Base-by-base conservation (phyloP, 2,113 vertebrate species). In the Lepus americanus region DNA sequence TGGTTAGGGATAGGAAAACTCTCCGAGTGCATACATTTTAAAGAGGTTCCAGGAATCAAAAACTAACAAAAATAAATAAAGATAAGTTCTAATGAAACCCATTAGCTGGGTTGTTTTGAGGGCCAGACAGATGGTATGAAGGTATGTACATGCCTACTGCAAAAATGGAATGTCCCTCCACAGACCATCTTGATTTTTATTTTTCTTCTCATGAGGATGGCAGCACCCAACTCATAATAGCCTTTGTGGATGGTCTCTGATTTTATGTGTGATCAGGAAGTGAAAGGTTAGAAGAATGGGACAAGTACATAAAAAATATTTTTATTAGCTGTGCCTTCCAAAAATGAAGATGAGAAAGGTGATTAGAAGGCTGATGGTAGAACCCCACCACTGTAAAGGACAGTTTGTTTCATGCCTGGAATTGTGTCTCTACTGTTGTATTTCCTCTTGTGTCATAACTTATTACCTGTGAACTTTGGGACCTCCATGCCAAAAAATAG, bases 201-300 rank as follows among this genome's bases (percentile, higher is more conserved):
- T 69, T 96, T 74, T 20, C 9, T 95, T 74, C 19, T 92, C 33
- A 70, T 82, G 69, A 74, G 31, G 31, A 79, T 86, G 51, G 22
- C 14, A 27, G 51, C 61, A 59, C 33, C n/a, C 63, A 61, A 84
- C 17, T 91, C 23, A 79, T 76, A 8, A 53, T 10, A 79, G 73
- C 55, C 55, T 59, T 59, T 19, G 19, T 19, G 19, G 55, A 59
- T 19, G 55, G 4, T 59, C 44, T 44, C 44, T 44, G n/a, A 83
- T 87, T 92, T 80, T 83, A 44, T 49, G 51, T 17, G 16, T 44
- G 2, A 20, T 79, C 23, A 59, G 9, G 31, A 89, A 79, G 14
- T 66, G 3, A 73, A 55, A 87, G 49, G 20, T 59, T 66, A 63
- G n/a, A 94, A 76, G 63, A 90, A 49, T 39, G 22, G 29, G 6